Percentiles rank a stretch among this genome's conserved stretches.
Conservation (phyloP, 2,888 invertebrate species). For the Platycheirus rosarum region DNA sequence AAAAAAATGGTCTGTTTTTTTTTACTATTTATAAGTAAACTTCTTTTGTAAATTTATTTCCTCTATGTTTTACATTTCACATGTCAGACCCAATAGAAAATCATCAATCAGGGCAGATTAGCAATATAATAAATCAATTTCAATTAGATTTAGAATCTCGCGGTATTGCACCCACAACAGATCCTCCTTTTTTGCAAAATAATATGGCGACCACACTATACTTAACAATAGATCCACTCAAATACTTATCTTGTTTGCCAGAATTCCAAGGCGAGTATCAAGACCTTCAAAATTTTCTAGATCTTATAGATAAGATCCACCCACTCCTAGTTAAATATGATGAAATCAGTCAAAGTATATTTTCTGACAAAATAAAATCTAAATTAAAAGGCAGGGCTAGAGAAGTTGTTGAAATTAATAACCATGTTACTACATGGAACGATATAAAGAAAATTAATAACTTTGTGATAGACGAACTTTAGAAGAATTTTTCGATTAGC, state of each 20-base stretch:
- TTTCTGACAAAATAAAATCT: conserved; percentile 41
- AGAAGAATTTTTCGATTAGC: conserved; percentile 20
- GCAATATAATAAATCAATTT: neutral
- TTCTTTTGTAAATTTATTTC: neutral
- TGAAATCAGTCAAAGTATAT: conserved; percentile 20
- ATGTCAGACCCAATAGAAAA: neutral
- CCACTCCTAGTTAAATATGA: conserved; percentile 37
- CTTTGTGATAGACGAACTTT: conserved; percentile 16
- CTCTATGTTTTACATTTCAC: neutral
- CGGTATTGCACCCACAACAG: neutral
- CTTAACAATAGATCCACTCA: conserved; percentile 20
- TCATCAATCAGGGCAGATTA: neutral
- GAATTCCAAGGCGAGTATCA: conserved; percentile 33
- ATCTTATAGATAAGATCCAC: conserved; percentile 45
- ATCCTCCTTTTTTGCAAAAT: neutral
- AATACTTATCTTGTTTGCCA: conserved; percentile 36
- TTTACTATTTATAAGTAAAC: too few species aligned
- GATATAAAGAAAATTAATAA: conserved; percentile 12
- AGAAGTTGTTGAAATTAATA: conserved; percentile 46
- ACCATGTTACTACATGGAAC: conserved; percentile 19
- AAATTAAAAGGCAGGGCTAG: conserved; percentile 43
- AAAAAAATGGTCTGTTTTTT: too few species aligned
- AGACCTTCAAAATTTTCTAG: conserved; percentile 37
- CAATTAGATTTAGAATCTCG: conserved; percentile 2
- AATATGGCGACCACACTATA: neutral